phyloP scores from a whole-genome alignment of 1,140 invertebrate genomes.

The Drosophila mayri region DNA sequence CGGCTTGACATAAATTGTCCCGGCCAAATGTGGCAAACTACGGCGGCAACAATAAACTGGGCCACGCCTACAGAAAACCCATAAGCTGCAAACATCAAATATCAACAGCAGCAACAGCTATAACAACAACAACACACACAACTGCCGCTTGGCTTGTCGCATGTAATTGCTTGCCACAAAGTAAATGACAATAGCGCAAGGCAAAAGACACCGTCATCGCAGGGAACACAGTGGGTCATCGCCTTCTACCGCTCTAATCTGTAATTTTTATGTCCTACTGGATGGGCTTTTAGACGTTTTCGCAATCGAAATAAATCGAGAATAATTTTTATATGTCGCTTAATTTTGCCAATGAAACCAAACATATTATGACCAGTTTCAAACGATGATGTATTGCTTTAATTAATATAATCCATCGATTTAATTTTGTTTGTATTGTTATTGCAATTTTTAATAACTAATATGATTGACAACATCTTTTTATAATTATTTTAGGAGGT shows the following conservation, averaged over 20 bases:
- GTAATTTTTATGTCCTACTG: background rate
- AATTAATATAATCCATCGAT: no score
- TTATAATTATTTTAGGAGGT: no score
- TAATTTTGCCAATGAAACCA: background rate
- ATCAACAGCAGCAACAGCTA: slow-evolving; percentile 56
- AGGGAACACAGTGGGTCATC: slow-evolving; percentile 51
- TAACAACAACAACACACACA: slow-evolving; percentile 35
- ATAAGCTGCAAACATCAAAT: slow-evolving; percentile 59
- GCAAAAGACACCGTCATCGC: slow-evolving; percentile 42
- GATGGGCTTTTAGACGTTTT: background rate
- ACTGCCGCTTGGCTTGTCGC: slow-evolving; percentile 69
- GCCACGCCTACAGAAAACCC: slow-evolving; percentile 71
- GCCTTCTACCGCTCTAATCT: background rate
- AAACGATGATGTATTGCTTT: no score
- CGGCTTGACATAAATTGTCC: slow-evolving; percentile 77
- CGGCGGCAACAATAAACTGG: slow-evolving; percentile 58
- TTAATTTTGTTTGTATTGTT: no score
- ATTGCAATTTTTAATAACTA: no score
- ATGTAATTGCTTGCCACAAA: slow-evolving; percentile 79
- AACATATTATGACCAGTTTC: no score
- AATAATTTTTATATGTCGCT: background rate
- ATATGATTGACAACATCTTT: background rate
- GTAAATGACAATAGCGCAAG: slow-evolving; percentile 74
- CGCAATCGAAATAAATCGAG: background rate
- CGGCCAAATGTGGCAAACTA: slow-evolving; percentile 78